Evolutionary conservation across 2,888 invertebrate species (phyloP).

Genomic region (Eupithecia exiguata): DNA sequence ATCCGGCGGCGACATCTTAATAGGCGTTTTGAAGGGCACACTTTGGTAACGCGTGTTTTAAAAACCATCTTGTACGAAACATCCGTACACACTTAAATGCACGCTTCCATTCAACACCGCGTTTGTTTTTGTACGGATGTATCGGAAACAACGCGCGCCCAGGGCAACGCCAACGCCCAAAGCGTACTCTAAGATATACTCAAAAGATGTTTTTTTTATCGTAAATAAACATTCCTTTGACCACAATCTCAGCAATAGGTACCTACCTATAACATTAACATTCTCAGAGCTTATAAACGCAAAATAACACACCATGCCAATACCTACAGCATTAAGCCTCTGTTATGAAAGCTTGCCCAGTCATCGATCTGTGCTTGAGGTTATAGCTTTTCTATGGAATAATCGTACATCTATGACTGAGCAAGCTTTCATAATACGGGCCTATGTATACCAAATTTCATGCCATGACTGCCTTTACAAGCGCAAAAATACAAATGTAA

Average conservation of each 20-base stretch:
- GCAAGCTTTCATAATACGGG: too few species aligned
- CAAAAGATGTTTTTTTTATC: not conserved
- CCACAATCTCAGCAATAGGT: not conserved
- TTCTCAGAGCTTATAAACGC: not conserved
- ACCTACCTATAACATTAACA: not conserved
- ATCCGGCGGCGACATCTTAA: not conserved
- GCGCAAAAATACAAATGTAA: constrained; percentile 13
- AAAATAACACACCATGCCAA: not conserved
- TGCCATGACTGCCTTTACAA: constrained; percentile 10
- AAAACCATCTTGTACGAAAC: not conserved
- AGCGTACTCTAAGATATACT: not conserved
- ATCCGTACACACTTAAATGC: not conserved
- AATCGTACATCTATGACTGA: too few species aligned
- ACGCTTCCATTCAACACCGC: not conserved
- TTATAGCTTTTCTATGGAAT: too few species aligned
- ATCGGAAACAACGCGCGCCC: not conserved
- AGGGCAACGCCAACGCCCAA: not conserved
- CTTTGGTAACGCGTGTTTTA: not conserved
- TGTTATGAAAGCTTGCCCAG: too few species aligned
- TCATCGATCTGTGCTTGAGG: too few species aligned
- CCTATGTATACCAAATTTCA: not conserved
- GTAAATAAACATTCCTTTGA: not conserved
- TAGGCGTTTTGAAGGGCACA: not conserved
- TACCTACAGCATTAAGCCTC: not conserved
- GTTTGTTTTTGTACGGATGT: not conserved